A percentile compares a stretch with the other conserved stretches of the same genome.
phyloP scores from a whole-genome alignment of 1,140 invertebrate species.

The Saccostrea glomerata region DNA sequence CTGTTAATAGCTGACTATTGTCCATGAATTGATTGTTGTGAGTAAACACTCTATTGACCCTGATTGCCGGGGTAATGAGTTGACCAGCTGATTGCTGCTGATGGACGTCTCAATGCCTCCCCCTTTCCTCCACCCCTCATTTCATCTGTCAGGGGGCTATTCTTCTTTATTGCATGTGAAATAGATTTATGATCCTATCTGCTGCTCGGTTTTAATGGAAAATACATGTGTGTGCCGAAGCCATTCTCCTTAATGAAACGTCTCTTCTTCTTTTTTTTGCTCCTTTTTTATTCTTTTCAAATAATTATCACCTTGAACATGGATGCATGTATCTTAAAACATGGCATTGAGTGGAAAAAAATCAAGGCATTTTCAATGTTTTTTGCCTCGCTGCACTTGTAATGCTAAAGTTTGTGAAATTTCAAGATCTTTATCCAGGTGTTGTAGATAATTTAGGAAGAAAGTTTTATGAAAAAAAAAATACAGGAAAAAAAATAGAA shows the following conservation, averaged over 20 bases:
- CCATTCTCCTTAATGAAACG: not conserved
- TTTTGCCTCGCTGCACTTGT: not conserved
- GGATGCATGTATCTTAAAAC: not conserved
- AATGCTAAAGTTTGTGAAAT: not conserved
- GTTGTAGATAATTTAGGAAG: not conserved
- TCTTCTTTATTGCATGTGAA: slow-evolving; percentile 36
- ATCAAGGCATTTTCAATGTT: not conserved
- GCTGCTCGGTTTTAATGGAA: not conserved
- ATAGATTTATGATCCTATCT: slow-evolving; percentile 28
- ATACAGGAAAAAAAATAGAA: not conserved
- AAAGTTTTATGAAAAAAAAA: too few species aligned
- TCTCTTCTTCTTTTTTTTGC: not conserved
- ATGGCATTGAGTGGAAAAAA: not conserved
- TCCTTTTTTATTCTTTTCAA: not conserved
- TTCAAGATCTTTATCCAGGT: slow-evolving; percentile 2
- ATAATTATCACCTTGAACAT: not conserved
- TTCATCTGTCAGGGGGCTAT: not conserved
- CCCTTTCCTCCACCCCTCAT: slow-evolving; percentile 3
- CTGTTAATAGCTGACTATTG: not conserved
- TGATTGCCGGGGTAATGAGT: not conserved
- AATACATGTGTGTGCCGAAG: not conserved
- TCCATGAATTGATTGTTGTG: not conserved
- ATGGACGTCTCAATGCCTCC: slow-evolving; percentile 5
- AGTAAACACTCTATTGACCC: not conserved
- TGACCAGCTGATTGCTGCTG: not conserved